phyloP scores from a whole-genome alignment of 35 echinoderm and acorn worm species.

The Eucidaris tribuloides region DNA sequence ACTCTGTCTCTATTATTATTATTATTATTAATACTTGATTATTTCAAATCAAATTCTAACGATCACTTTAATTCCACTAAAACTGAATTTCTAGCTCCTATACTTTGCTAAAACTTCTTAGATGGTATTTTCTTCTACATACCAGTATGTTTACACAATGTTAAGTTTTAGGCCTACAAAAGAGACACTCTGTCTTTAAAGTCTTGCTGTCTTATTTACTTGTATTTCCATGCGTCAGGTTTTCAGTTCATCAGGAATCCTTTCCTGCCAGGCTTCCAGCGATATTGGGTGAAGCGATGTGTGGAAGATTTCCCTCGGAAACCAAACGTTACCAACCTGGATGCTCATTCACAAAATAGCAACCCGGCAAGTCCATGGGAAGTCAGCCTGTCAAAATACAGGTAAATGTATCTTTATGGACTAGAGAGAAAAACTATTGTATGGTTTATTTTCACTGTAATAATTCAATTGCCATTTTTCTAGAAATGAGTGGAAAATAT shows the following conservation, averaged over 20 bases:
- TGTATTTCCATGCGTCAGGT: constrained; percentile 29
- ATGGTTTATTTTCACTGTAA: too few relatives aligned
- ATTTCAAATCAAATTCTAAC: neutral
- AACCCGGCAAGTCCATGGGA: constrained; percentile 26
- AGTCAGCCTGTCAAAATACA: neutral
- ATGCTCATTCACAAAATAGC: constrained; percentile 4
- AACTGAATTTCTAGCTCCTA: too few relatives aligned
- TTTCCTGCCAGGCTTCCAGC: constrained; percentile 66
- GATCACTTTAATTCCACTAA: too few relatives aligned
- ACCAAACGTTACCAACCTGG: constrained; percentile 75
- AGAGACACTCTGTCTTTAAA: too few relatives aligned
- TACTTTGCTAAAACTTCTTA: too few relatives aligned
- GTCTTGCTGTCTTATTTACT: neutral
- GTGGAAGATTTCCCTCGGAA: constrained; percentile 75
- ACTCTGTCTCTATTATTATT: neutral
- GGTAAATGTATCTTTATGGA: neutral
- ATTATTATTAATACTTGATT: too few relatives aligned
- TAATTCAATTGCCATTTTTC: neutral
- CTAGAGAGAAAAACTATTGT: too few relatives aligned
- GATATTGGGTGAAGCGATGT: constrained; percentile 87
- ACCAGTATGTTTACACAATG: too few relatives aligned
- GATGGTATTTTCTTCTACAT: too few relatives aligned
- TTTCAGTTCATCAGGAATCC: constrained; percentile 88
- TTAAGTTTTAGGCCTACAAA: too few relatives aligned
- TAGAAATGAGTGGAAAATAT: neutral